Base-by-base conservation (phyloP, 2,888 invertebrate genomes). In the Andrena chrysosceles region DNA sequence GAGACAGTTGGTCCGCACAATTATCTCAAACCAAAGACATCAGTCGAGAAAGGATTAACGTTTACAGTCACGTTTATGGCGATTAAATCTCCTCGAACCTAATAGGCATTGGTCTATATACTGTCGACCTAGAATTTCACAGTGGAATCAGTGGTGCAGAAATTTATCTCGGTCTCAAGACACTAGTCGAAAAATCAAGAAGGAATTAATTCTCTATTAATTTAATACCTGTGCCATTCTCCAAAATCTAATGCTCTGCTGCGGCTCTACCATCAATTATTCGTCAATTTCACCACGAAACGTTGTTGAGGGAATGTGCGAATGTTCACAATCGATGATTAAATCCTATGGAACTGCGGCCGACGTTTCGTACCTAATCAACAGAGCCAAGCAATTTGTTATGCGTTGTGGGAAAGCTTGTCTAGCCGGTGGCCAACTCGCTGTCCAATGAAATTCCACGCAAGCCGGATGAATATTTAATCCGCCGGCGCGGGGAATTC, bases 391-490 rank as follows among this genome's bases (percentile, higher is more conserved):
- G 68, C 35, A 63, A 83, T 83, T 83, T 78, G 70, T 81, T 71
- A 76, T 69, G 63, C 69, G 63, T 69, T 64, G 64, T 29, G 68
- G 78, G 48, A 26, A 64, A 69, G 76, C 76, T 78, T 68, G 63
- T 78, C 68, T 63, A 54, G 26, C 33, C 20, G 56, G 35, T 2
- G 33, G 31, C 69, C 26, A 48, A 63, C 68, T 56, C 23, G 63
- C 63, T 76, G 69, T 79, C 76, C 68, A 76, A 79, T 69, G 76
- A 79, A 79, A 79, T 79, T 76, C 8, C 75, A 63, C 48, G 48
- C 16, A 26, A 52, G 49, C 31, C 10, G 23, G 29, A 76, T 56
- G 68, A 63, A 76, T 52, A 54, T 42, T 78, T 60, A 48, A 73
- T 66, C 48, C 48, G 35, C 31, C 60, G 49, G 59, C 20, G 13